Evolutionary conservation across 1,140 invertebrate species (phyloP).

Genomic region (Drosophila miranda): DNA sequence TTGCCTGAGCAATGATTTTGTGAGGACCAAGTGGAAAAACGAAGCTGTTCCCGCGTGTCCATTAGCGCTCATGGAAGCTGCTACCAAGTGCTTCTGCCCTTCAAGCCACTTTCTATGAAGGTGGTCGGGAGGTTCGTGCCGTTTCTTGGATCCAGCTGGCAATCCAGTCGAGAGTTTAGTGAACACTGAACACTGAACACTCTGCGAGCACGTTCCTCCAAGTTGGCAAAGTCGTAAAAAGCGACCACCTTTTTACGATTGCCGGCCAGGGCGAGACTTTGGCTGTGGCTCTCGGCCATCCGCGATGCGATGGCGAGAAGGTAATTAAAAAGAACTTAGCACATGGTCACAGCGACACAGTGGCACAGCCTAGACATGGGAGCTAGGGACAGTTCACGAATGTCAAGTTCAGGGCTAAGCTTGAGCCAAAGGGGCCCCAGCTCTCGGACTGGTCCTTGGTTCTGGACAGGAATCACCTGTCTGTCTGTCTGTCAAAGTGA

Average conservation of each 20-base stretch:
- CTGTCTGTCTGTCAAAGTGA: slow-evolving; percentile 25
- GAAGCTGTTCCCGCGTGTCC: slow-evolving; percentile 14
- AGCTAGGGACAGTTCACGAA: slow-evolving; percentile 58
- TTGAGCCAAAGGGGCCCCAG: slow-evolving; percentile 20
- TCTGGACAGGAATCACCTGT: slow-evolving; percentile 17
- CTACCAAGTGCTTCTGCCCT: not conserved
- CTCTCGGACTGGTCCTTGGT: too few species aligned
- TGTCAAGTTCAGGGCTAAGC: slow-evolving; percentile 75
- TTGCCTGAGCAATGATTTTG: too few species aligned
- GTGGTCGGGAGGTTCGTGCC: slow-evolving; percentile 20
- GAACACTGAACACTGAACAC: slow-evolving; percentile 13
- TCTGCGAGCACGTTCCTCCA: slow-evolving; percentile 32
- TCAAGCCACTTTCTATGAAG: slow-evolving; percentile 11
- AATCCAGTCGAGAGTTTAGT: slow-evolving; percentile 14
- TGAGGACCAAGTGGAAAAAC: slow-evolving; percentile 6
- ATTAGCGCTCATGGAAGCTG: slow-evolving; percentile 15
- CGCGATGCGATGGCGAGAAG: slow-evolving; percentile 6
- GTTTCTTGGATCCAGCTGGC: slow-evolving; percentile 25
- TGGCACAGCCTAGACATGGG: slow-evolving; percentile 25
- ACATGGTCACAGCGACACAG: slow-evolving; percentile 35
- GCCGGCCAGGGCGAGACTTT: slow-evolving; percentile 11
- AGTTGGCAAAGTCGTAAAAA: slow-evolving; percentile 42
- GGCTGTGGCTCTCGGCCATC: not conserved
- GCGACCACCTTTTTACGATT: slow-evolving; percentile 23
- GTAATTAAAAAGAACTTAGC: slow-evolving; percentile 75